A percentile compares a stretch with the other conserved stretches of the same genome.
These are phyloP conservation scores for Setipinna tenuifilis DNA, from an alignment of 2,797 vertebrate genomes.

Conservation along the genomic window DNA sequence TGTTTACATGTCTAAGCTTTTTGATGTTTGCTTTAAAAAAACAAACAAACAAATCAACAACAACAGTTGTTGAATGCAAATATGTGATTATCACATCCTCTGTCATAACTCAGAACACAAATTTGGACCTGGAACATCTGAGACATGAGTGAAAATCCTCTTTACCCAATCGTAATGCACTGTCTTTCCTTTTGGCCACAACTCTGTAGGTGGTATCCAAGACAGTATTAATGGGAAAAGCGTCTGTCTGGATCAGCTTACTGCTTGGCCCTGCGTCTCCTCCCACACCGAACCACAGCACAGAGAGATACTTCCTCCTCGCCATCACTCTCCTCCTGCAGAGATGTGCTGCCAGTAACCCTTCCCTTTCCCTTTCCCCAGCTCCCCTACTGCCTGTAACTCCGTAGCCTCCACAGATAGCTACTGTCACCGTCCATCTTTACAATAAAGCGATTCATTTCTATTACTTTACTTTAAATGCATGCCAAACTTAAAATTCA, in stretches of 20 bases:
- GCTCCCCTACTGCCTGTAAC: not conserved
- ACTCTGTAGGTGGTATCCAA: conserved; percentile 57
- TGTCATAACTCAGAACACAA: not conserved
- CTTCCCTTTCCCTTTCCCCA: not conserved
- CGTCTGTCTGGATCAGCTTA: conserved; percentile 55
- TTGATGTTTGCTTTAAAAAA: conserved; percentile 1
- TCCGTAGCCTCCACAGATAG: not conserved
- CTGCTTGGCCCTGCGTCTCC: conserved; percentile 46
- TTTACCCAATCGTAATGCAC: conserved; percentile 34
- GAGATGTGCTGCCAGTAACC: not conserved
- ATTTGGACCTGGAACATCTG: not conserved
- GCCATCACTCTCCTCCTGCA: not conserved
- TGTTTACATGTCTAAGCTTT: conserved; percentile 21
- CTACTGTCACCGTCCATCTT: not conserved
- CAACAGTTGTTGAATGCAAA: not conserved
- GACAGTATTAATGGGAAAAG: conserved; percentile 59
- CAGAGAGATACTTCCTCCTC: conserved; percentile 37
- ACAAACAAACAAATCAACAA: conserved; percentile 1
- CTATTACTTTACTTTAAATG: not conserved
- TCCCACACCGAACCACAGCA: conserved; percentile 43
- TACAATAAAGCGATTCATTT: not conserved
- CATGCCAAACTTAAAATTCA: not conserved
- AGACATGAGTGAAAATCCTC: not conserved
- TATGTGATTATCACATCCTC: too few relatives aligned
- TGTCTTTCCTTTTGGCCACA: conserved; percentile 49